These are phyloP conservation scores for Botia almorhae DNA, from an alignment of 2,797 vertebrate genomes.

Conservation along the genomic window DNA sequence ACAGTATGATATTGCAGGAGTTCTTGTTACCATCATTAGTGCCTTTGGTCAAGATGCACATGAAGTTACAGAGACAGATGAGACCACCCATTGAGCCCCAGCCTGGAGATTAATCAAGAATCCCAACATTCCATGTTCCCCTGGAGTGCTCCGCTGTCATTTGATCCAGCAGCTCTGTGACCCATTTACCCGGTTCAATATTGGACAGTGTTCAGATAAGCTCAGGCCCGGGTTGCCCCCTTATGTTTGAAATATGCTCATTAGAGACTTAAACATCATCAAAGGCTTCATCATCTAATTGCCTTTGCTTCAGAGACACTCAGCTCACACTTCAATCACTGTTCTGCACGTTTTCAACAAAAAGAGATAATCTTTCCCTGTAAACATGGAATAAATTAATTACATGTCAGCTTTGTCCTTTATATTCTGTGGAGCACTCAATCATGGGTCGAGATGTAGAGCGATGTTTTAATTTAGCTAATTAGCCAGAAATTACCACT, in stretches of 20 bases:
- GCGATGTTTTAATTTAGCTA: constrained; percentile 68
- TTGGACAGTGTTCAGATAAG: constrained; percentile 54
- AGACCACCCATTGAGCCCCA: constrained; percentile 76
- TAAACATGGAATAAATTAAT: constrained; percentile 31
- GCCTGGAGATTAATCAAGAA: constrained; percentile 73
- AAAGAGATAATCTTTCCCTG: constrained; percentile 30
- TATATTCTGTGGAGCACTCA: not conserved
- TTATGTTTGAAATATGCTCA: constrained; percentile 52
- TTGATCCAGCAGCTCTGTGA: constrained; percentile 69
- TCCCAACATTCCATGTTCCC: constrained; percentile 67
- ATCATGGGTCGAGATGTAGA: no score
- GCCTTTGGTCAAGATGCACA: constrained; percentile 59
- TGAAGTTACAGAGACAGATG: constrained; percentile 68
- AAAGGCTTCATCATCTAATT: constrained; percentile 42
- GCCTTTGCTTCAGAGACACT: constrained; percentile 19
- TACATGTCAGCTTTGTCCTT: constrained; percentile 28
- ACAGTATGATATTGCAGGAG: constrained; percentile 70
- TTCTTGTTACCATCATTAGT: constrained; percentile 76
- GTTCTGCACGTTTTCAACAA: constrained; percentile 20
- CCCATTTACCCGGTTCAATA: constrained; percentile 57
- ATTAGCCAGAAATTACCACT: constrained; percentile 59
- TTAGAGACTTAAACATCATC: constrained; percentile 56
- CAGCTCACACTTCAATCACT: not conserved
- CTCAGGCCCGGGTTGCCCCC: constrained; percentile 21
- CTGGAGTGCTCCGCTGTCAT: constrained; percentile 68